Evolutionary conservation across 2,888 invertebrate genomes (phyloP), one percentile per base, ranked within the genome.

Genomic region (Amphimallon solstitiale): DNA sequence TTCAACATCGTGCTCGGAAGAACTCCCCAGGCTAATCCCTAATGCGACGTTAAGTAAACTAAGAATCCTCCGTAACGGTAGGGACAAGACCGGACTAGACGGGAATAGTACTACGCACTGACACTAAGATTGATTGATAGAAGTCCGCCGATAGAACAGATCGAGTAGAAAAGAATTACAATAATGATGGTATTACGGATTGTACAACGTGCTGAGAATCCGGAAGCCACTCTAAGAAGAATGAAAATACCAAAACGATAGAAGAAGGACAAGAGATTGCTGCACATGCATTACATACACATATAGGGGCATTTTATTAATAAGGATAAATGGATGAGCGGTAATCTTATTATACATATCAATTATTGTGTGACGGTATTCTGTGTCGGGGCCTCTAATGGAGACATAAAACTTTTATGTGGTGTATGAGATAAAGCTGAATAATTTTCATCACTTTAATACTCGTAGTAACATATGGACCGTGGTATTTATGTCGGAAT

Each of bases 51-150:
- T 71, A 71, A 71, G 71, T 65, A 72, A 71, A 71, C 70, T 65
- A 70, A 72, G 64, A 51, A 63, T 48, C 35, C 48, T 17, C 35
- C 48, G 46, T 19, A 15, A 14, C 51, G 19, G 15, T 15, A 59
- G 56, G 9, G 34, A 14, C 23, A 12, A 14, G 35, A n/a, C 49
- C 21, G 63, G 59, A 69, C 65, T 61, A 61, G 61, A 61, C 61
- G 64, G n/a, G 52, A 34, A 46, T 45, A 34, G 9, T 40, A 17
- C 72, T 71, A 73, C 73, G 71, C 74, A 75, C 77, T 80, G 81
- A 81, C 81, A 76, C 77, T 81, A 81, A 81, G 81, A 80, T 78
- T 81, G 81, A 81, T 81, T 81, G 81, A 81, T 81, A 79, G 80
- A 79, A 79, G 73, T 67, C 70, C 60, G 71, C 72, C 70, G 74